Base-by-base conservation (phyloP, 2,113 vertebrate genomes). In the Willisornis vidua region DNA sequence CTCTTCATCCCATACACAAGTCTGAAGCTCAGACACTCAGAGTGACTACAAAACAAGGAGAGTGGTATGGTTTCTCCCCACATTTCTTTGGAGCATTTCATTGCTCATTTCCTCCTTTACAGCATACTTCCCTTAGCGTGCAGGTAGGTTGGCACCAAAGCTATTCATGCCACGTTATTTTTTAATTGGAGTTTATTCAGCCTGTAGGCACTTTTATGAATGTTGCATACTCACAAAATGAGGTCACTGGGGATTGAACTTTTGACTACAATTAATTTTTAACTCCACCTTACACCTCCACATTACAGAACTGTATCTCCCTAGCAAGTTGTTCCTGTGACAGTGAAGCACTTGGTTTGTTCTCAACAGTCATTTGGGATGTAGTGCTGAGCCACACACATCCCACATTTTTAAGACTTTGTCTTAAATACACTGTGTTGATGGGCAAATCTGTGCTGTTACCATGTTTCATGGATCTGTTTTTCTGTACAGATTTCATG, bases 161-260 rank as follows among this genome's bases (percentile, higher is more conserved):
- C 48, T 68, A 75, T 54, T 54, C 85, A n/a, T 18, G 17, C 31
- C 76, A 75, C 54, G 61, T 90, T 88, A 45, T 71, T 87, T 95
- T 94, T 95, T 57, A 84, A 59, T 83, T 71, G 63, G 39, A 26
- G 28, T 63, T 93, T 84, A 74, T 90, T 91, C 51, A 93, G 52
- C 79, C 91, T 4, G 3, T 72, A 67, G 85, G 87, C 72, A 83
- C 85, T 84, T 51, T 7, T 39, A 20, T 88, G 68, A 75, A 71
- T 67, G 29, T 75, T 1, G 4, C 71, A 41, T 94, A n/a, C 29
- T 81, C 86, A 4, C 12, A 72, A 61, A 68, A 11, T 93, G 92
- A 95, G 57, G 52, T 94, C 90, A 94, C 6, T 61, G 45, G 74
- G 52, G n/a, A 63, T 88, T 96, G 93, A 93, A 94, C 85, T 94